A percentile compares a stretch with the other conserved stretches of the same genome.
phyloP scores from a whole-genome alignment of 2,113 vertebrate species.

The Perognathus longimembris region DNA sequence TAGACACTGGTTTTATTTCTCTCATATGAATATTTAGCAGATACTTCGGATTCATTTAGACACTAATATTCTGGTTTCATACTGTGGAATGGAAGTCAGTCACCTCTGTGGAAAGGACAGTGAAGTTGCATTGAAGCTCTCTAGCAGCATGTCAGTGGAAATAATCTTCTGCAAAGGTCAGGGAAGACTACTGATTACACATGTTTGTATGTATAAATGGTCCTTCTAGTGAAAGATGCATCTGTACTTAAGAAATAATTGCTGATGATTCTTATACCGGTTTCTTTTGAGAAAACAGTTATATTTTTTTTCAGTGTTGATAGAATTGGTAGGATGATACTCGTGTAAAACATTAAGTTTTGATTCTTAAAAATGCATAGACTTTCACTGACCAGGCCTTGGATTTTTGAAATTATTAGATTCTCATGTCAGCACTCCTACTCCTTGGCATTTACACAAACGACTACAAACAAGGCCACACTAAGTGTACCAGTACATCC shows the following conservation, averaged over 20 bases:
- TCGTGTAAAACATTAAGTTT: constrained; percentile 65
- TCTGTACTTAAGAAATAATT: background rate
- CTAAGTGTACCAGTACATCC: no score
- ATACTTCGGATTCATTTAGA: constrained; percentile 33
- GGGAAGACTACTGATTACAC: background rate
- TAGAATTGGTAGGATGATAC: background rate
- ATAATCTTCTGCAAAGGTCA: background rate
- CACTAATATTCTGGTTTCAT: background rate
- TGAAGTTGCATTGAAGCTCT: background rate
- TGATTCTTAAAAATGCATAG: constrained; percentile 52
- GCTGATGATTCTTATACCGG: constrained; percentile 67
- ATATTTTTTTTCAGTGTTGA: constrained; percentile 33
- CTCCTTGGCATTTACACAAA: no score
- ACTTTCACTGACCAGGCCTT: constrained; percentile 13
- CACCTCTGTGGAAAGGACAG: background rate
- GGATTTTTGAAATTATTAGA: background rate
- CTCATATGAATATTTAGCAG: background rate
- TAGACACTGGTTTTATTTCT: background rate
- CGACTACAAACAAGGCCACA: no score
- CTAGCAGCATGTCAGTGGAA: constrained; percentile 20
- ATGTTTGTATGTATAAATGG: background rate
- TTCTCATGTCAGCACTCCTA: no score
- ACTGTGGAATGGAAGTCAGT: background rate
- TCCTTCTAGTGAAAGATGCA: constrained; percentile 3
- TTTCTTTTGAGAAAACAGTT: constrained; percentile 33